Conservation (phyloP, 92 coral and sea anemone species). For the Galaxea fascicularis region DNA sequence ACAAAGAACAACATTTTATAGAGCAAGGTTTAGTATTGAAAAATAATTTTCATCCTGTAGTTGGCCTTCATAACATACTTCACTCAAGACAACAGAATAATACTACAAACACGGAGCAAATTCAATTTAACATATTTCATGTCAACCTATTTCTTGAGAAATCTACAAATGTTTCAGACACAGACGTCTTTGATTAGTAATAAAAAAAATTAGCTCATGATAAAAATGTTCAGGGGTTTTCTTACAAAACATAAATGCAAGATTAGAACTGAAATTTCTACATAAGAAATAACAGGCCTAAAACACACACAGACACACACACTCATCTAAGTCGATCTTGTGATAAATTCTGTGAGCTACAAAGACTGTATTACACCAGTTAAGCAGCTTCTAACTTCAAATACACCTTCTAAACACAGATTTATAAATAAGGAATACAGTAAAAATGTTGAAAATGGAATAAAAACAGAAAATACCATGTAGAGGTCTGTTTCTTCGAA, state of each 20-base stretch:
- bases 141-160: conserved; percentile 49
- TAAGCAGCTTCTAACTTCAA: neutral
- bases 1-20: conserved; percentile 1
- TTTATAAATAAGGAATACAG: neutral
- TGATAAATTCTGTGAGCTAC: neutral
- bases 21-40: neutral
- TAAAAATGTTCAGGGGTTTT: neutral
- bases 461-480: conserved; percentile 59
- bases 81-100: neutral
- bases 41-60: neutral
- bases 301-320: conserved; percentile 20
- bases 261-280: conserved; percentile 3
- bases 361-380: neutral
- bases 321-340: conserved; percentile 1
- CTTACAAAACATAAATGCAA: neutral
- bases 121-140: conserved; percentile 59
- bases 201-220: neutral
- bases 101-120: conserved; percentile 29
- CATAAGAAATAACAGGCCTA: conserved; percentile 7
- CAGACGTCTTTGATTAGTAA: conserved; percentile 7
- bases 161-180: conserved; percentile 10
- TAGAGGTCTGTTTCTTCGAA: conserved; percentile 73
- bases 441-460: neutral
- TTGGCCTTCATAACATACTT: conserved; percentile 20
- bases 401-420: conserved; percentile 6